These are phyloP conservation scores for Nasonia longicornis DNA, from an alignment of 1,140 invertebrate species.

Conservation along the genomic window DNA sequence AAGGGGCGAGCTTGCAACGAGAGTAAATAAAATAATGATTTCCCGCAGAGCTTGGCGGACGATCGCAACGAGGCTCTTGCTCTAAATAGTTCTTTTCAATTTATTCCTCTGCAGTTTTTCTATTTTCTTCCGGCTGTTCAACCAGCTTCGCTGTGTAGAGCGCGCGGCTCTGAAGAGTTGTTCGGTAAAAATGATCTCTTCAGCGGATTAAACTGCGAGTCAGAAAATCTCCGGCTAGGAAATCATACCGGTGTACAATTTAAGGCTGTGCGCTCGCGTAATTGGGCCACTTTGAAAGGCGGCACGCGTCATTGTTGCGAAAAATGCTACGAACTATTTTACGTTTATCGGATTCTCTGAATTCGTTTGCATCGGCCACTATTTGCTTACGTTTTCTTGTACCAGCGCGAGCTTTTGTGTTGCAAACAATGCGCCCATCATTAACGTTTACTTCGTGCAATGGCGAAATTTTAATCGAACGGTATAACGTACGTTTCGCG, in stretches of 20 bases:
- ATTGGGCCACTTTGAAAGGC: not conserved
- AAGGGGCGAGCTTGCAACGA: not conserved
- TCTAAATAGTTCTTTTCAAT: conserved; percentile 32
- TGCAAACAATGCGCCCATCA: too few species aligned
- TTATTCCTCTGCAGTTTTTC: not conserved
- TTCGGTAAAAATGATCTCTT: not conserved
- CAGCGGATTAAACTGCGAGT: not conserved
- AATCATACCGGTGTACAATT: not conserved
- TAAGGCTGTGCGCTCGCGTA: not conserved
- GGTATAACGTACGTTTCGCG: not conserved
- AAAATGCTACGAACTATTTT: too few species aligned
- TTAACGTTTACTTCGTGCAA: too few species aligned
- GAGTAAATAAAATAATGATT: conserved; percentile 18
- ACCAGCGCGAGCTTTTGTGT: too few species aligned
- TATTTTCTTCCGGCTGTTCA: not conserved
- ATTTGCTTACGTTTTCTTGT: too few species aligned
- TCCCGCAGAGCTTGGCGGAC: not conserved
- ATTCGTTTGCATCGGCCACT: too few species aligned
- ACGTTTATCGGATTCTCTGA: too few species aligned
- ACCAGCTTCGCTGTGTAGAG: not conserved
- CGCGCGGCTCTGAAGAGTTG: not conserved
- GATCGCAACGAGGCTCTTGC: conserved; percentile 32
- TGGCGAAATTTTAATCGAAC: too few species aligned
- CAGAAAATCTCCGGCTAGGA: not conserved
- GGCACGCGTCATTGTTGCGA: not conserved